Conservation (phyloP, 2,888 invertebrate species). For the Vesta saturnalis region DNA sequence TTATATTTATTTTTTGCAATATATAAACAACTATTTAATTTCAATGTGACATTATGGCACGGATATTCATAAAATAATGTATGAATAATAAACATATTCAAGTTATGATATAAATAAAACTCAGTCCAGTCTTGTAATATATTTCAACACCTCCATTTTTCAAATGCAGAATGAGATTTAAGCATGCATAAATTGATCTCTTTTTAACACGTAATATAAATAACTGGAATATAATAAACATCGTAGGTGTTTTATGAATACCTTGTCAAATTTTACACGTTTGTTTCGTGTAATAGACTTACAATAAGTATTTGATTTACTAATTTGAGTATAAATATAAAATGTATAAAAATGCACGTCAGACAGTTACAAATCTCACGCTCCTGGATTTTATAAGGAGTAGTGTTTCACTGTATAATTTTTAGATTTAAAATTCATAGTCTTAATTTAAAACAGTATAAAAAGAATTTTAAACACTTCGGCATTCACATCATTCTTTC, state of each 20-base stretch:
- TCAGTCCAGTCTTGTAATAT: slow-evolving; percentile 40
- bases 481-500: slow-evolving; percentile 2
- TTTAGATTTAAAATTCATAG: not conserved
- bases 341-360: not conserved
- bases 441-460: not conserved
- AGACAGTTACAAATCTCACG: not conserved
- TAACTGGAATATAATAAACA: not conserved
- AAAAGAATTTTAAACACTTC: slow-evolving; percentile 6
- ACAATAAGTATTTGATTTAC: not conserved
- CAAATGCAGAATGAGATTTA: slow-evolving; percentile 30
- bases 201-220: slow-evolving; percentile 12
- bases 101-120: slow-evolving; percentile 35
- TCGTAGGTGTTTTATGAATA: not conserved
- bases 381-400: not conserved
- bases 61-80: slow-evolving; percentile 54
- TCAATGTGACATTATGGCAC: slow-evolving; percentile 56
- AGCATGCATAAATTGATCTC: slow-evolving; percentile 31
- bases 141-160: slow-evolving; percentile 46
- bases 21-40: slow-evolving; percentile 58
- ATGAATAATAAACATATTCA: slow-evolving; percentile 51
- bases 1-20: slow-evolving; percentile 50
- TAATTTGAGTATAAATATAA: not conserved
- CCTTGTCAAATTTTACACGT: not conserved
- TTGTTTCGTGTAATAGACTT: not conserved
- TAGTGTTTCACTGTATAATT: not conserved